Base-by-base conservation (phyloP, 2,888 invertebrate genomes). In the Zaprionus bogoriensis region DNA sequence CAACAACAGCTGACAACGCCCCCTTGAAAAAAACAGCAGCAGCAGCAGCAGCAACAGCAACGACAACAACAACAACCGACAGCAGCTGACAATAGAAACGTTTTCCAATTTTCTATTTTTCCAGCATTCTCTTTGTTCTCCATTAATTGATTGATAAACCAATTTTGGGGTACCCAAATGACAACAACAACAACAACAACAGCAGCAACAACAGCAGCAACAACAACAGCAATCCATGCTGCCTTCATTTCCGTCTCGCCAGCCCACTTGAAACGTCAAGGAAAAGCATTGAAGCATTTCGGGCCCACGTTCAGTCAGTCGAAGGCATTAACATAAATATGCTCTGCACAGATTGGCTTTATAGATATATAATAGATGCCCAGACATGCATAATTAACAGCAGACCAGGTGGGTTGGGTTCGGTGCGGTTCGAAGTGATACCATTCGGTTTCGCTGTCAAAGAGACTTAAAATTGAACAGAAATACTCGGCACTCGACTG, bases 121-220 rank as follows among this genome's bases (percentile, higher is more conserved):
- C n/a, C n/a, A n/a, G n/a, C n/a, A n/a, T 41, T 12, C 44, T 54
- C 27, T 46, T 12, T 48, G 14, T 32, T 46, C 52, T 52, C 25
- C 72, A 55, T 55, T 74, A 79, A 79, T 77, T 74, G 71, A 79
- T 77, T 83, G 77, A 80, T 71, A 80, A 77, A 68, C 71, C 62
- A 71, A 77, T 71, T 81, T 80, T 51, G 64, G 54, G 25, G 9
- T 12, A 2, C 25, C 36, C 12, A n/a, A 51, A 45, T 45, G 44
- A 45, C 60, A 45, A 46, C 63, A 50, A 51, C 28, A 44, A 30
- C 3, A 6, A 2, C 12, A 30, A 5, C 30, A 30, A 12, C 32
- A 14, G 1, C 14, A 32, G 14, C 14, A 32, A 12, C 32, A 32
- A 30, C 12, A 9, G 5, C 7, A 0, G 14, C 32, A n/a, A 36